These are phyloP conservation scores for Himantopus leucocephalus DNA, from an alignment of 2,113 vertebrate species.

Conservation along the genomic window DNA sequence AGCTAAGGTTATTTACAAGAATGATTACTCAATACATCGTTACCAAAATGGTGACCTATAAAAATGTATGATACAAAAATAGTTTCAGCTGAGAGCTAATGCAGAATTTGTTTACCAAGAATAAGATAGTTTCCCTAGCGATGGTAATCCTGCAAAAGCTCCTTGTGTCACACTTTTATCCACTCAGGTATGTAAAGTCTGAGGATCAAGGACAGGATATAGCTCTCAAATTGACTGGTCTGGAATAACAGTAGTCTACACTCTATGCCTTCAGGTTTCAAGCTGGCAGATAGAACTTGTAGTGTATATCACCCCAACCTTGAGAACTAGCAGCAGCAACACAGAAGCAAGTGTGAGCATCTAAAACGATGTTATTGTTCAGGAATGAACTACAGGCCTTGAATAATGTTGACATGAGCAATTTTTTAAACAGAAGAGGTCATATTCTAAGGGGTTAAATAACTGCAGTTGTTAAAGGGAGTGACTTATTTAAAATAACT, in stretches of 20 bases:
- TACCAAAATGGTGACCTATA: background rate
- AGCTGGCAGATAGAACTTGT: background rate
- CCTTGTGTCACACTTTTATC: background rate
- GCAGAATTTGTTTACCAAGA: background rate
- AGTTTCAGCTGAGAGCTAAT: background rate
- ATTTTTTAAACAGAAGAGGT: background rate
- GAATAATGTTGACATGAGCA: background rate
- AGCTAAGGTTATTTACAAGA: background rate
- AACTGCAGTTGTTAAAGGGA: background rate
- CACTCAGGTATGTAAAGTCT: background rate
- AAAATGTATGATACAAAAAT: background rate
- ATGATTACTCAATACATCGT: background rate
- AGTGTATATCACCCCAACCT: background rate
- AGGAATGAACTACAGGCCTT: background rate
- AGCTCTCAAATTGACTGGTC: background rate
- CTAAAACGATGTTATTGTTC: background rate
- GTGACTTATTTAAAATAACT: background rate
- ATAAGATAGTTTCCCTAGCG: background rate
- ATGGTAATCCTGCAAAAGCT: background rate
- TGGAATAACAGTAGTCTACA: background rate
- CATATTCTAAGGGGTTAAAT: background rate
- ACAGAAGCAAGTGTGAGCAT: background rate
- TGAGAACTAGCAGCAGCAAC: background rate
- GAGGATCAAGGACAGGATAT: background rate
- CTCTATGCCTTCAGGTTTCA: background rate